These are phyloP conservation scores for Eupeodes latifasciatus DNA, from an alignment of 2,888 invertebrate species.

Conservation along the genomic window DNA sequence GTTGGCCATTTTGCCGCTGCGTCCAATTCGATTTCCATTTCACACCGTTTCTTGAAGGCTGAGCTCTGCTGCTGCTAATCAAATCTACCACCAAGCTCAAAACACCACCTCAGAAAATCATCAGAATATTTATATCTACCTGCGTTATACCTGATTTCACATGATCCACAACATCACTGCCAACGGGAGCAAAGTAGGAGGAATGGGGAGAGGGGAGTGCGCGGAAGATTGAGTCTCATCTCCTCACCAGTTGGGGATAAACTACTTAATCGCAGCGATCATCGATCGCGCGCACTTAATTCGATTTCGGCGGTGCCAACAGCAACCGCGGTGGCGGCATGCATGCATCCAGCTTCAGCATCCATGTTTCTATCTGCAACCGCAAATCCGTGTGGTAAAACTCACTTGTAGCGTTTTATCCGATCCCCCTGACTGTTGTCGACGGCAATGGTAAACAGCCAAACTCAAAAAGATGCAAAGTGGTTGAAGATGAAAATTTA, in stretches of 20 bases:
- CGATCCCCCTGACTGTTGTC: constrained; percentile 45
- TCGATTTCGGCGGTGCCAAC: constrained; percentile 75
- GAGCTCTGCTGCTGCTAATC: constrained; percentile 35
- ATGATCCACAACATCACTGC: constrained; percentile 49
- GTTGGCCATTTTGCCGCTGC: constrained; percentile 72
- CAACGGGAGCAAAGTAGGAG: too few species aligned
- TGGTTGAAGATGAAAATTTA: constrained; percentile 54
- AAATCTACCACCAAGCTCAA: constrained; percentile 31
- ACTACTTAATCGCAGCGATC: constrained; percentile 76
- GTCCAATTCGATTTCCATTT: constrained; percentile 69
- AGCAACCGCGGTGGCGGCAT: constrained; percentile 63
- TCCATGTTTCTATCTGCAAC: constrained; percentile 74
- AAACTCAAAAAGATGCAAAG: constrained; percentile 44
- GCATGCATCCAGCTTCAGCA: not conserved
- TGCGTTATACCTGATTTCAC: constrained; percentile 50
- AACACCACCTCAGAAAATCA: constrained; percentile 23
- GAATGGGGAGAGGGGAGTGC: not conserved
- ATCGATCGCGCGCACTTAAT: constrained; percentile 76
- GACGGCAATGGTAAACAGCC: not conserved
- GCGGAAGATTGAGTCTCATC: constrained; percentile 6
- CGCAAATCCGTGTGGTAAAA: constrained; percentile 75
- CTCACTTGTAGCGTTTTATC: constrained; percentile 74
- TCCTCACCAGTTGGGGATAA: constrained; percentile 56
- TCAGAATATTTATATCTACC: constrained; percentile 22
- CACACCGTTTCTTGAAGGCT: constrained; percentile 45